A percentile compares a stretch with the other conserved stretches of the same genome.
Conservation (phyloP, 2,888 invertebrate species). For the Coelinius sp. region DNA sequence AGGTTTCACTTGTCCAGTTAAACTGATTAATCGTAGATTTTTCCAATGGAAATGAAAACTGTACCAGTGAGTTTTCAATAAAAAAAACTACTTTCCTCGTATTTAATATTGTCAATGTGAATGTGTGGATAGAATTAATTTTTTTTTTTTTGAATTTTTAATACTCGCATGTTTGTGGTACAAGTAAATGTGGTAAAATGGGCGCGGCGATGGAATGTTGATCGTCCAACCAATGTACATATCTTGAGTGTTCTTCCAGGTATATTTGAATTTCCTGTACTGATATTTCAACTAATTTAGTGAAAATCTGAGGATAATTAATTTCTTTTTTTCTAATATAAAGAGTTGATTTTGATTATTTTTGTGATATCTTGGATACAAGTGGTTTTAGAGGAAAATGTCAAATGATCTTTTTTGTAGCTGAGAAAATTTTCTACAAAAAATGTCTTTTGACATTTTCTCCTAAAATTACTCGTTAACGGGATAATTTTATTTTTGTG, state of each 20-base stretch:
- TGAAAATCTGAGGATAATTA: neutral
- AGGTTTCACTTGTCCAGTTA: conserved; percentile 14
- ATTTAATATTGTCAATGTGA: neutral
- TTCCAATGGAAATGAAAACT: neutral
- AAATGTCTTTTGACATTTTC: no score
- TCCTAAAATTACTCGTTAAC: no score
- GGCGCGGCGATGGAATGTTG: conserved; percentile 68
- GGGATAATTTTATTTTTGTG: no score
- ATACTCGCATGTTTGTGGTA: conserved; percentile 44
- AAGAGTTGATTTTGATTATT: no score
- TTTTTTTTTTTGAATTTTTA: conserved; percentile 20
- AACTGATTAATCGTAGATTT: neutral
- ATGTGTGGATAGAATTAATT: neutral
- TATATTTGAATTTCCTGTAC: conserved; percentile 2
- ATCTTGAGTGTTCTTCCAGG: conserved; percentile 29
- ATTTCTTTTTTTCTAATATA: neutral
- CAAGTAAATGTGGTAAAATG: conserved; percentile 63
- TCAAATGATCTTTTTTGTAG: no score
- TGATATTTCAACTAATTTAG: neutral
- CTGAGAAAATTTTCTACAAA: no score
- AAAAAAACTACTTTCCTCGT: neutral
- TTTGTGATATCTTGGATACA: no score
- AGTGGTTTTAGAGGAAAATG: no score
- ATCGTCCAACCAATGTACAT: conserved; percentile 47
- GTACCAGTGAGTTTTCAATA: neutral